These are phyloP conservation scores for Pocillopora grandis DNA, from an alignment of 92 coral and sea anemone species.

Conservation along the genomic window DNA sequence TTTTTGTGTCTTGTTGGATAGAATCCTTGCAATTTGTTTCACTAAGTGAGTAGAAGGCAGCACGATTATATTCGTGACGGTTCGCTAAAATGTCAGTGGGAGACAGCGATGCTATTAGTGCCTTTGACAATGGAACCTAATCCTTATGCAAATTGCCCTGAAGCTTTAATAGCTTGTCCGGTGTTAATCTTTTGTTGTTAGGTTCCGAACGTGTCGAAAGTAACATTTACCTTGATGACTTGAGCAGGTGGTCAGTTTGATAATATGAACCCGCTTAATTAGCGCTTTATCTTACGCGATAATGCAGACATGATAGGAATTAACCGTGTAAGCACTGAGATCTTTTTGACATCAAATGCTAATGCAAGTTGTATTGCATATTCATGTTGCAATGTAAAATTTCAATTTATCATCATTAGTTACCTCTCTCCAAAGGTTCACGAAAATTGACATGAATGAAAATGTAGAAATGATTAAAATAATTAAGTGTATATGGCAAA, in stretches of 20 bases:
- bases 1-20: background rate
- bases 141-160: conserved; percentile 6
- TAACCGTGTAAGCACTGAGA: background rate
- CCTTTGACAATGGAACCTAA: conserved; percentile 18
- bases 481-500: no score
- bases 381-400: no score
- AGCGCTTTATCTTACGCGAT: background rate
- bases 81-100: background rate
- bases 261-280: background rate
- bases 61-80: background rate
- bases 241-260: background rate
- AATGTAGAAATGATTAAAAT: no score
- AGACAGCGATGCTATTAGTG: background rate
- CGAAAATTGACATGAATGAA: no score
- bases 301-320: background rate
- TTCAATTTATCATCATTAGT: no score
- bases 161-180: background rate
- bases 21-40: background rate
- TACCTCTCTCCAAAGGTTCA: no score
- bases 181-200: conserved; percentile 1
- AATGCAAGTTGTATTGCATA: no score
- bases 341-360: no score
- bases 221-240: background rate
- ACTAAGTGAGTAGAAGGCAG: background rate
- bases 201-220: background rate